Conservation (phyloP, 2,113 vertebrate species). For the Chloroceryle aenea region DNA sequence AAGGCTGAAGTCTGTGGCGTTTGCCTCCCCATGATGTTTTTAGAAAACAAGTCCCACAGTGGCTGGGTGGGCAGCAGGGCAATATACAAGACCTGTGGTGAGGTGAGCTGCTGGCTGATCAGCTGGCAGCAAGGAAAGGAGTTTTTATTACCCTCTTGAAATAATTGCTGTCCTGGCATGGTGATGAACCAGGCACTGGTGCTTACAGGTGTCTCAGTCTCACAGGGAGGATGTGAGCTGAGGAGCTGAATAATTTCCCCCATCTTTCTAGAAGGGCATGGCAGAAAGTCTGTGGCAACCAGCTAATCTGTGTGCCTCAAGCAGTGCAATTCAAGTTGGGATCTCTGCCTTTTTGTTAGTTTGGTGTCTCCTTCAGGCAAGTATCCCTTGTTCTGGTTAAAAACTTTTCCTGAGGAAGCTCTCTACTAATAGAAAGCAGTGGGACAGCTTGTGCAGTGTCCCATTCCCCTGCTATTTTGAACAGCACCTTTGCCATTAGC, state of each 20-base stretch:
- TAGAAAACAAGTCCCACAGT: background rate
- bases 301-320: background rate
- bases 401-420: background rate
- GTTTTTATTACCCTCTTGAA: background rate
- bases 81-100: accelerated
- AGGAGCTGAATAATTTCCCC: background rate
- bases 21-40: accelerated
- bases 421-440: background rate
- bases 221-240: background rate
- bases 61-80: background rate
- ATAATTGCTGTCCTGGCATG: background rate
- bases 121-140: background rate
- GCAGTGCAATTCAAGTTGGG: background rate
- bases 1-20: background rate
- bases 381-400: background rate
- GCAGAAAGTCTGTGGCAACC: background rate
- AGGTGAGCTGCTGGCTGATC: background rate
- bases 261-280: accelerated
- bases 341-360: background rate
- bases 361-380: background rate
- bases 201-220: background rate
- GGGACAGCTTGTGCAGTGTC: background rate
- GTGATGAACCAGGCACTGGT: background rate
- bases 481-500: accelerated
- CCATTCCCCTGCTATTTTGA: accelerated